Evolutionary conservation across 1,140 invertebrate species (phyloP), one percentile per base, ranked within the genome.

Genomic region (Chrysomallon squamiferum): DNA sequence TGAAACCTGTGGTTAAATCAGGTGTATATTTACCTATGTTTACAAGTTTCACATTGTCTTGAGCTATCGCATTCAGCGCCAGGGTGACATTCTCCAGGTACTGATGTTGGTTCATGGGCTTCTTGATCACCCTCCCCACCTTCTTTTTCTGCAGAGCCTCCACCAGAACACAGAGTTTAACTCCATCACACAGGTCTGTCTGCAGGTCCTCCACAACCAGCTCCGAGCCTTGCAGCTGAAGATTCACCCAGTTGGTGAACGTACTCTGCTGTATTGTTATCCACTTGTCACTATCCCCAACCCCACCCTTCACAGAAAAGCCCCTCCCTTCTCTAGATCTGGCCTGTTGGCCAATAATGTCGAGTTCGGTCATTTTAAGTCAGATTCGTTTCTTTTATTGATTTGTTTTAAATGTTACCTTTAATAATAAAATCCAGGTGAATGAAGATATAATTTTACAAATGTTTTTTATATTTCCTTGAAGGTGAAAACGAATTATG

Each of bases 191-290:
- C 45, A 98, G 91, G 81, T 97, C 96, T 63, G 90, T 90, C 1
- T 91, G 90, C 59, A 97, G 87, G 83, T 97, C 93, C 3, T 90
- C 27, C 3, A 83, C 70, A 13, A 66, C 57, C 20, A 57, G 47
- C 59, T 77, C 71, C 90, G 73, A 69, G 2, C 67, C 59, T 20
- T 68, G 90, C 50, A 97, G 85, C 77, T 97, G 94, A 83, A 97
- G 95, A 86, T 98, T 99, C 69, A 98, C 93, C 96, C 96, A 98
- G 85, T 98, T 98, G 71, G 93, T 91, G 86, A 98, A 98, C 0
- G 96, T 98, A 80, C 97, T 95, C 32, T 95, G 93, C 86, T 99
- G 96, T 73, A 98, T 98, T 80, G 93, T 72, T 59, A 85, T 65
- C 75, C 66, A 74, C 41, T 68, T 75, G 41, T 69, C 65, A 33